Evolutionary conservation across 2,113 vertebrate genomes (phyloP).

Genomic region (Rhabdornis inornatus): DNA sequence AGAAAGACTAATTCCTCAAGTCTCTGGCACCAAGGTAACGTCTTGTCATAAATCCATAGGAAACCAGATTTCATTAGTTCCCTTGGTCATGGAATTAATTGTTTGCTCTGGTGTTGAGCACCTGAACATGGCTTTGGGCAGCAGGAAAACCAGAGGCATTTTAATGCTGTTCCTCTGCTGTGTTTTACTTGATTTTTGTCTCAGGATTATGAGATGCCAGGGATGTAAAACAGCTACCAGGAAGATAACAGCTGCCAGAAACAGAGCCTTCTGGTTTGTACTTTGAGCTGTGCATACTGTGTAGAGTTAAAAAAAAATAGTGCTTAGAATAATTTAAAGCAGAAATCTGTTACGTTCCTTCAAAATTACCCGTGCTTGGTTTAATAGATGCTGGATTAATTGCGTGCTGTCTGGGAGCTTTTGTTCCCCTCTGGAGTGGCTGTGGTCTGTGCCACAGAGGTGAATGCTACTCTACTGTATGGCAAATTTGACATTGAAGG

Average conservation of each 20-base stretch:
- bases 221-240: constrained; percentile 5
- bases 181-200: constrained; percentile 16
- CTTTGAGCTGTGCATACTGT: neutral
- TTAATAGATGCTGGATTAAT: constrained; percentile 68
- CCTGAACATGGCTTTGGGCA: constrained; percentile 13
- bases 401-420: constrained; percentile 62
- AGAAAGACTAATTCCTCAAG: constrained; percentile 12
- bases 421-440: constrained; percentile 54
- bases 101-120: neutral
- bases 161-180: neutral
- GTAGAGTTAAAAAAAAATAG: constrained; percentile 43
- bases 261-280: constrained; percentile 37
- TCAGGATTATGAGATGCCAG: constrained; percentile 33
- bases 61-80: constrained; percentile 47
- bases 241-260: constrained; percentile 48
- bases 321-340: constrained; percentile 57
- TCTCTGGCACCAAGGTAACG: neutral
- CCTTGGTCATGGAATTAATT: constrained; percentile 27
- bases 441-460: constrained; percentile 61
- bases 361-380: constrained; percentile 57
- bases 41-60: constrained; percentile 40
- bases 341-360: constrained; percentile 58
- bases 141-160: constrained; percentile 4
- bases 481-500: constrained; percentile 67
- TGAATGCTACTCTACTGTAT: constrained; percentile 57